Conservation (phyloP, 2,888 invertebrate species). For the Caenorhabditis doughertyi region DNA sequence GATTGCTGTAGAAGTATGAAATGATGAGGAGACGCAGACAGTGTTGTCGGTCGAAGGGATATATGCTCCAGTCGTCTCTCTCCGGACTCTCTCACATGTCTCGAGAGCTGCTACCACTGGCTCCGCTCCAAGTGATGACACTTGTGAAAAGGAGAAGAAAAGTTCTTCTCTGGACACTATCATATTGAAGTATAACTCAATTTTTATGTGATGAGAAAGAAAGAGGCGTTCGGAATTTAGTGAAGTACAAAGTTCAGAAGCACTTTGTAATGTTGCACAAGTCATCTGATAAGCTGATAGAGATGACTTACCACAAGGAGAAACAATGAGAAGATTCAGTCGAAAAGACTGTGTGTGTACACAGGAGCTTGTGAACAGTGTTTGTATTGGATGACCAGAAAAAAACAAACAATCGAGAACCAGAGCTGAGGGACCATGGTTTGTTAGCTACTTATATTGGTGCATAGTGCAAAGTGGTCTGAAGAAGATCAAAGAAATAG, state of each 20-base stretch:
- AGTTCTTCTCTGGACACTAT: constrained; percentile 22
- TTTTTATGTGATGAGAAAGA: constrained; percentile 22
- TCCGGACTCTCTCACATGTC: constrained; percentile 58
- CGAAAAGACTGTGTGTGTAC: constrained; percentile 3
- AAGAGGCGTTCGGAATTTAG: constrained; percentile 3
- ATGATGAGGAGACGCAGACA: constrained; percentile 14
- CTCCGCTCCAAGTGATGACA: constrained; percentile 62
- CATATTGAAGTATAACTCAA: constrained; percentile 22
- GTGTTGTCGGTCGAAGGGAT: constrained; percentile 20
- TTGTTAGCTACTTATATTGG: neutral
- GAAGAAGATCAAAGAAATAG: neutral
- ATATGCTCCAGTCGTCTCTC: constrained; percentile 22
- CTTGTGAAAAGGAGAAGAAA: constrained; percentile 25
- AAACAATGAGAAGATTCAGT: neutral
- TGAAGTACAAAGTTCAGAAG: constrained; percentile 44
- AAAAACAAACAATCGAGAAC: constrained; percentile 8
- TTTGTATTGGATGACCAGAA: constrained; percentile 30
- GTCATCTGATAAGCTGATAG: constrained; percentile 11
- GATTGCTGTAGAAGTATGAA: constrained; percentile 25
- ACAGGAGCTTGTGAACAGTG: constrained; percentile 20
- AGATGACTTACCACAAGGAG: neutral
- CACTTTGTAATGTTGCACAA: constrained; percentile 26
- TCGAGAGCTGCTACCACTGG: constrained; percentile 39
- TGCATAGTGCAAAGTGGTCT: neutral
- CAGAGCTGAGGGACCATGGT: neutral